Conservation (phyloP, 2,113 vertebrate species). For the Serinus canaria region DNA sequence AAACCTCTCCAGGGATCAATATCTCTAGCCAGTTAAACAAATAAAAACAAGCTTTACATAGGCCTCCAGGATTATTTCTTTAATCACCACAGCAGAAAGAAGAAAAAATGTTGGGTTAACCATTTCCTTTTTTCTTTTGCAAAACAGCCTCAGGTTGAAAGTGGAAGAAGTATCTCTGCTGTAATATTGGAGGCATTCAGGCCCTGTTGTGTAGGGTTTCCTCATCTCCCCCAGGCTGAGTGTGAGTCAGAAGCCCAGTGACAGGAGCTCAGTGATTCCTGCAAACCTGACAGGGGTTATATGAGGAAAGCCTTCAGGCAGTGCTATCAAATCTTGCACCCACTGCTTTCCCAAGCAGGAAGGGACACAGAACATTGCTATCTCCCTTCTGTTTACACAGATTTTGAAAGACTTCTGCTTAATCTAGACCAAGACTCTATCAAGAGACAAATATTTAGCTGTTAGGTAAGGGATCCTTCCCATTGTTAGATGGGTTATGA, state of each 20-base stretch:
- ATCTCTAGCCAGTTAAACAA: not conserved
- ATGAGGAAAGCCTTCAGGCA: not conserved
- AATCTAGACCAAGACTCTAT: not conserved
- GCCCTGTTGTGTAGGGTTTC: not conserved
- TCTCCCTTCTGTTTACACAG: slow-evolving; percentile 2
- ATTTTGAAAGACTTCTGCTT: not conserved
- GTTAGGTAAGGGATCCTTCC: not conserved
- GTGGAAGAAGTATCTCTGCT: not conserved
- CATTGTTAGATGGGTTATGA: not conserved
- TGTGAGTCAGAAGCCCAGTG: not conserved
- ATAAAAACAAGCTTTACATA: not conserved
- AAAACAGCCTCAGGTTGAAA: not conserved
- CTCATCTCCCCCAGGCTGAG: not conserved
- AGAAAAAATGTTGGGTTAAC: not conserved
- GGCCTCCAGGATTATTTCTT: not conserved
- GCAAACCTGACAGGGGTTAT: not conserved
- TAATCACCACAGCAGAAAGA: not conserved
- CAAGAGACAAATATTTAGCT: not conserved
- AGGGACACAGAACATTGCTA: not conserved
- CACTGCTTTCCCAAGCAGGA: not conserved
- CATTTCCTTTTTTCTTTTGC: not conserved
- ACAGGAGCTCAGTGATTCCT: not conserved
- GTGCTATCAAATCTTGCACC: not conserved
- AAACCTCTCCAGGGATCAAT: not conserved
- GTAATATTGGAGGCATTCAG: not conserved